Conservation (phyloP, 2,113 vertebrate species). For the Tychaedon coryphoeus region DNA sequence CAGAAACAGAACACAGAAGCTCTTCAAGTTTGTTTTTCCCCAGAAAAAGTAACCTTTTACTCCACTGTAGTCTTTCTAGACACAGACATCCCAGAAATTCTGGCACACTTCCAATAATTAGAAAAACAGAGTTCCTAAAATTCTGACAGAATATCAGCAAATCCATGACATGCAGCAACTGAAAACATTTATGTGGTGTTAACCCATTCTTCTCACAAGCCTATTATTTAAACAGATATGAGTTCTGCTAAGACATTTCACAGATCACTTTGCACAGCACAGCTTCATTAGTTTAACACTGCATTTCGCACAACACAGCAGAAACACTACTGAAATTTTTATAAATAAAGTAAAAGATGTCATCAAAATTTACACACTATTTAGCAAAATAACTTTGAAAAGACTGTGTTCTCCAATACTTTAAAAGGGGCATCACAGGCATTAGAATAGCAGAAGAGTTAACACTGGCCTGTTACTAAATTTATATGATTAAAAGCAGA, state of each 20-base stretch:
- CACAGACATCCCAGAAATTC: neutral
- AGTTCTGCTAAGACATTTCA: neutral
- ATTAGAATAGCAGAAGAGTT: neutral
- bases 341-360: neutral
- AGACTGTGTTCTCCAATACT: neutral
- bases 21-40: neutral
- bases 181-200: neutral
- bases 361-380: neutral
- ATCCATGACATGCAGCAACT: neutral
- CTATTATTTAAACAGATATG: neutral
- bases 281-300: neutral
- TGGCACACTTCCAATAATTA: neutral
- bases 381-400: neutral
- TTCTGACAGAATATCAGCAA: neutral
- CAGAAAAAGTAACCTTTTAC: neutral
- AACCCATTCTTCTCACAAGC: neutral
- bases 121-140: neutral
- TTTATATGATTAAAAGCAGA: neutral
- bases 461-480: neutral
- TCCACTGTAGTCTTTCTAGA: neutral
- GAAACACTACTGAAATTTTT: neutral
- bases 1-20: neutral
- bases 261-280: neutral
- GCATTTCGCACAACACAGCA: neutral
- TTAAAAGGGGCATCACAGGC: neutral